Evolutionary conservation across 2,113 vertebrate species (phyloP).

Genomic region (Lagopus muta): DNA sequence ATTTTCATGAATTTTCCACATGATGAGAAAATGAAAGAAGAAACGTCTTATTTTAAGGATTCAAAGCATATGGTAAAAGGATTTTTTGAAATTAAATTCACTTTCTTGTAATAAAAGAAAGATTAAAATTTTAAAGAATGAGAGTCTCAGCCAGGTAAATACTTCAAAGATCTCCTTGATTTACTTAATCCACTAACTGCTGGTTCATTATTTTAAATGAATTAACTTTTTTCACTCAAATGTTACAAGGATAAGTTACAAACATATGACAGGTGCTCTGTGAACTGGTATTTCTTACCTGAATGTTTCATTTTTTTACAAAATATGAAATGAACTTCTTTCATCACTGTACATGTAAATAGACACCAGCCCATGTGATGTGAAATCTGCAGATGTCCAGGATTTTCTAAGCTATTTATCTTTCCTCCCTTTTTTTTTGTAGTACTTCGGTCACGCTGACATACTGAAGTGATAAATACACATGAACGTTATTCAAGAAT

Average conservation of each 20-base stretch:
- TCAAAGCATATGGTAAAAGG: not conserved
- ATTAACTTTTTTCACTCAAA: not conserved
- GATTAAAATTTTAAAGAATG: not conserved
- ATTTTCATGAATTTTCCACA: constrained; percentile 37
- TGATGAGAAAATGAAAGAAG: constrained; percentile 4
- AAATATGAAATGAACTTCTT: not conserved
- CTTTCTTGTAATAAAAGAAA: not conserved
- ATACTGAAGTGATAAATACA: not conserved
- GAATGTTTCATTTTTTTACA: not conserved
- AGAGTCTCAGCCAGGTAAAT: not conserved
- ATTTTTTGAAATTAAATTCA: not conserved
- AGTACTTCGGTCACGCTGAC: not conserved
- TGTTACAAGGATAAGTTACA: not conserved
- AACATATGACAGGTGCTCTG: not conserved
- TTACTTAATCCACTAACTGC: not conserved
- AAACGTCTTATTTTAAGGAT: not conserved
- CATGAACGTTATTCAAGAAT: constrained; percentile 18
- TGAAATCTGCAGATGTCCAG: not conserved
- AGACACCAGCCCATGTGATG: not conserved
- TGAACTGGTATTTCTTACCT: not conserved
- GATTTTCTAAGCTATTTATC: not conserved
- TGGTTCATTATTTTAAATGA: not conserved
- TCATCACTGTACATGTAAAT: not conserved
- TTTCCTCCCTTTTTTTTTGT: not conserved
- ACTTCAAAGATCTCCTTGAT: not conserved